A percentile compares a stretch with the other conserved stretches of the same genome.
Conservation (phyloP, 2,888 invertebrate species). For the Kuschelorhynchus macadamiae region DNA sequence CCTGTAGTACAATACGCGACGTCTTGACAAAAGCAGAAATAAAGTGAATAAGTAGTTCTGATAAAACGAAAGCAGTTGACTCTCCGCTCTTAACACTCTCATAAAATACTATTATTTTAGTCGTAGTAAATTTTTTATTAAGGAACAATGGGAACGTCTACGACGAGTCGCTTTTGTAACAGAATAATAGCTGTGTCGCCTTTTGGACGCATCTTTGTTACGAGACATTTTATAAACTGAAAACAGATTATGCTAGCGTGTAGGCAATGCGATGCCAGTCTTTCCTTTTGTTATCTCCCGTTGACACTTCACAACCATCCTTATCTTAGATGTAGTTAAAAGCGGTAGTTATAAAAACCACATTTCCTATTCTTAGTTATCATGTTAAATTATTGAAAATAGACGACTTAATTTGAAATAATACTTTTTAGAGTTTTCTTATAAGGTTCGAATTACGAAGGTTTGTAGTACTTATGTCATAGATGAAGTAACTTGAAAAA, state of each 20-base stretch:
- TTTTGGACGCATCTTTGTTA: constrained; percentile 49
- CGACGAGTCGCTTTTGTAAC: constrained; percentile 42
- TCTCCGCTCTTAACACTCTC: constrained; percentile 32
- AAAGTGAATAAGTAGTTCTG: constrained; percentile 37
- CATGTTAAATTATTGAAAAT: too few species aligned
- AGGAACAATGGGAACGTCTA: constrained; percentile 46
- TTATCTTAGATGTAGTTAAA: too few species aligned
- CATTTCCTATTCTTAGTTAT: too few species aligned
- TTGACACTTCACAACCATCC: too few species aligned
- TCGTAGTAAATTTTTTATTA: constrained; percentile 49
- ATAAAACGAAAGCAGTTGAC: too few species aligned
- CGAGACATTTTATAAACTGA: constrained; percentile 26
- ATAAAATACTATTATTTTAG: constrained; percentile 45
- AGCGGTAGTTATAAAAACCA: too few species aligned
- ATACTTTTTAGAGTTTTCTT: too few species aligned
- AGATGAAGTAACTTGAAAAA: too few species aligned
- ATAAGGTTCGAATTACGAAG: too few species aligned
- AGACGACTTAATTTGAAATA: too few species aligned
- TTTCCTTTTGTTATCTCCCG: background rate
- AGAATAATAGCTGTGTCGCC: constrained; percentile 45
- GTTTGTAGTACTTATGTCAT: too few species aligned
- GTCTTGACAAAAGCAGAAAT: constrained; percentile 12
- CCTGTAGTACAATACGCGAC: too few species aligned
- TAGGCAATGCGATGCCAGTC: constrained; percentile 12
- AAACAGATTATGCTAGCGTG: constrained; percentile 27